phyloP scores from a whole-genome alignment of 1,140 invertebrate genomes.

The Sinonovacula constricta region DNA sequence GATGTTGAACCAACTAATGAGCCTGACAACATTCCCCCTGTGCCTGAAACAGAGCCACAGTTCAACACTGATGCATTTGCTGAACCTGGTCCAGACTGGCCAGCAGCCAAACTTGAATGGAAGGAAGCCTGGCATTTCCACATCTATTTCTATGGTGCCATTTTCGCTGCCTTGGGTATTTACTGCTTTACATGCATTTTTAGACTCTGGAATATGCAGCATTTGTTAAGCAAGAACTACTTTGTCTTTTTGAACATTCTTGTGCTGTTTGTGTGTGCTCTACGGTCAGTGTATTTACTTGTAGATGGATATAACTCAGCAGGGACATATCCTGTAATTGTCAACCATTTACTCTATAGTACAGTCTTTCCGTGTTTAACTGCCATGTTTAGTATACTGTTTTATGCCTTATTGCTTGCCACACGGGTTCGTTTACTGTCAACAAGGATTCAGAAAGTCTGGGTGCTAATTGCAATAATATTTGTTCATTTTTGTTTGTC shows the following conservation, averaged over 20 bases:
- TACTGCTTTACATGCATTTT: slow-evolving; percentile 83
- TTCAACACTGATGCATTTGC: slow-evolving; percentile 30
- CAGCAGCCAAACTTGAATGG: slow-evolving; percentile 74
- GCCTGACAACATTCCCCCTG: background rate
- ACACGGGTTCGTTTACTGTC: slow-evolving; percentile 78
- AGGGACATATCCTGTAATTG: slow-evolving; percentile 86
- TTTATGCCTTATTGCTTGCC: slow-evolving; percentile 89
- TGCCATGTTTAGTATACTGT: slow-evolving; percentile 90
- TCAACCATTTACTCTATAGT: slow-evolving; percentile 87
- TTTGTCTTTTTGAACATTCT: slow-evolving; percentile 90
- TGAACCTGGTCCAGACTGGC: slow-evolving; percentile 70
- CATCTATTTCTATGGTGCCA: slow-evolving; percentile 89
- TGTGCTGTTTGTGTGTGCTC: slow-evolving; percentile 88
- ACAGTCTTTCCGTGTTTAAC: slow-evolving; percentile 85
- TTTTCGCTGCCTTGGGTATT: slow-evolving; percentile 89
- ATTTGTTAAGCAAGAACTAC: slow-evolving; percentile 82
- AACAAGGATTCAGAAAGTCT: slow-evolving; percentile 80
- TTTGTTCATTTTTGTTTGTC: slow-evolving; percentile 88
- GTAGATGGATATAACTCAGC: slow-evolving; percentile 93
- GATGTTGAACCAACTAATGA: slow-evolving; percentile 9
- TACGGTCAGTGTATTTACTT: slow-evolving; percentile 91
- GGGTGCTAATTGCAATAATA: slow-evolving; percentile 85
- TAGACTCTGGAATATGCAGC: slow-evolving; percentile 65
- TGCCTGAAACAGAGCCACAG: background rate
- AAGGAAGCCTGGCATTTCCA: slow-evolving; percentile 92